Base-by-base conservation (phyloP, 2,113 vertebrate genomes). In the Chaenogobius annularis region DNA sequence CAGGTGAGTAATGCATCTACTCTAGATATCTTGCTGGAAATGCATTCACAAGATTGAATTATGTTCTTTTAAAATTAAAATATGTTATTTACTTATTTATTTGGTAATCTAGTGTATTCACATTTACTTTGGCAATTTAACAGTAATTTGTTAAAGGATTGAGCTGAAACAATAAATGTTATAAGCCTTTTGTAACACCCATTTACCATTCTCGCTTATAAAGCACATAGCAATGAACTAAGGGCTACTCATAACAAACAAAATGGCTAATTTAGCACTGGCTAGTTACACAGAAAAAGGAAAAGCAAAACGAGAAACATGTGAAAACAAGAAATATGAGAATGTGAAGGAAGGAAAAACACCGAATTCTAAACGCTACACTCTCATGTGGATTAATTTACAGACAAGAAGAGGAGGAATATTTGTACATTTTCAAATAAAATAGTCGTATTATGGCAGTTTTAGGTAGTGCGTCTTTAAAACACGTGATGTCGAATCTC, bases 1-100 rank as follows among this genome's bases (percentile, higher is more conserved):
- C 79, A 91, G 90, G 92, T 92, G 88, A 93, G 92, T 58, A 69
- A 46, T 72, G 68, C 78, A 73, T 68, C 19, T 17, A 15, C 54
- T 59, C 3, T 31, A 68, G 1, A 43, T 66, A 12, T 59, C 0
- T 10, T 50, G 9, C 19, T 15, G 50, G 19, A 8, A 70, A 35
- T 66, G 1, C 43, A n/a, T n/a, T 48, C 56, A 7, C 19, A 47
- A 37, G 31, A 5, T 12, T 66, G 4, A 26, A 74, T 10, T 13
- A n/a, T 63, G 15, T 10, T 12, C 17, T 40, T 35, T 14, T 61
- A 23, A 58, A 58, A 26, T 58, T 9, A 26, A 58, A 58, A 26
- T 26, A 58, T 58, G 5, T 26, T 22, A 58, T 23, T 26, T 26
- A n/a, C n/a, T n/a, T n/a, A 23, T 58, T 23, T 13, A 58, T 23